A percentile compares a stretch with the other conserved stretches of the same genome.
Conservation (phyloP, 2,888 invertebrate genomes). For the Drosophila acutilabella region DNA sequence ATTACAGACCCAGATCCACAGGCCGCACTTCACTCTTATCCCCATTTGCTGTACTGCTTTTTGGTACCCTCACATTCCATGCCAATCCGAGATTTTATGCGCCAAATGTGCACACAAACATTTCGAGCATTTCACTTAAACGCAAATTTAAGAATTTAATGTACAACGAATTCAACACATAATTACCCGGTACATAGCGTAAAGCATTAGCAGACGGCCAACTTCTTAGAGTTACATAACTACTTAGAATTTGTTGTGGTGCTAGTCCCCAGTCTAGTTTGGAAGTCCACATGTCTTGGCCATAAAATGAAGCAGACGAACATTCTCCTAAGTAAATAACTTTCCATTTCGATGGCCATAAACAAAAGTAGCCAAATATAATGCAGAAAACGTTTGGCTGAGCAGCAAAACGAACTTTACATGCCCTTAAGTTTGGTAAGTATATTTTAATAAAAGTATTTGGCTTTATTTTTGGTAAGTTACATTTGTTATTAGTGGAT, state of each 20-base stretch:
- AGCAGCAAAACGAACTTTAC: neutral
- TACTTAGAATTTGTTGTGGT: conserved; percentile 28
- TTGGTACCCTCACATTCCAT: conserved; percentile 40
- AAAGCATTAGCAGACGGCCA: neutral
- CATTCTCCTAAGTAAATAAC: conserved; percentile 75
- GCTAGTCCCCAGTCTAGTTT: neutral
- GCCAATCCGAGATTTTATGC: conserved; percentile 72
- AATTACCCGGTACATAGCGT: conserved; percentile 55
- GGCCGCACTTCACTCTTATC: conserved; percentile 24
- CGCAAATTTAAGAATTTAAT: conserved; percentile 76
- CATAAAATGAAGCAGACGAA: conserved; percentile 71
- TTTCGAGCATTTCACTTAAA: conserved; percentile 54
- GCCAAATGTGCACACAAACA: conserved; percentile 66
- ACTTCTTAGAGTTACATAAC: conserved; percentile 21
- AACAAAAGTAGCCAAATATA: conserved; percentile 61
- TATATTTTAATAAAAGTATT: no score
- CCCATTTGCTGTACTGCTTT: neutral
- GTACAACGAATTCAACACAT: conserved; percentile 71
- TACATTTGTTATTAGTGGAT: no score
- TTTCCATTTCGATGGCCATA: conserved; percentile 78
- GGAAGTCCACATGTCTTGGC: conserved; percentile 68
- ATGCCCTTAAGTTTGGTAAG: conserved; percentile 11
- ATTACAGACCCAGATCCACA: conserved; percentile 67
- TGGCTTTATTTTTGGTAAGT: no score
- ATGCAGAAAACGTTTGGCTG: conserved; percentile 1